Evolutionary conservation across 1,140 invertebrate species (phyloP), one percentile per base, ranked within the genome.

Genomic region (Trichonephila clavata): DNA sequence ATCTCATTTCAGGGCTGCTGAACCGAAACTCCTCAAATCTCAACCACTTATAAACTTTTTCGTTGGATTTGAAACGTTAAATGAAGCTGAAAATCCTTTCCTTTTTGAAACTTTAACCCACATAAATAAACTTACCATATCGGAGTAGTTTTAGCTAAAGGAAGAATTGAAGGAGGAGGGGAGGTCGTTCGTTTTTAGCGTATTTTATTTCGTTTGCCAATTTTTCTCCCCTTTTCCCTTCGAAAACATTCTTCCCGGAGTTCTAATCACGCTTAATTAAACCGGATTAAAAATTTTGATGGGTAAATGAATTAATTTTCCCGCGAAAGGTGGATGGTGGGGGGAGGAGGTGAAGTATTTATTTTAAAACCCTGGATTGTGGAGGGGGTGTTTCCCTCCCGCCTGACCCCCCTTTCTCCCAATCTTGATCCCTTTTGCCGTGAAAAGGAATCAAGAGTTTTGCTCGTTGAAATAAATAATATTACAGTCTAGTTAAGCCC

Each of bases 221-320:
- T 77, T 77, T 77, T 77, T 77, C 71, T 77, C 43, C 43, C 39
- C 32, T 71, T 39, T 39, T 39, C 71, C 88, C 16, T 71, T 88
- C 16, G 21, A 32, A 65, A 60, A 57, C 81, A 83, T 83, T 80
- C 27, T 65, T 50, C 92, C 10, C 21, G 18, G 65, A 93, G 24
- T 93, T 65, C 71, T 60, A 93, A 93, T 93, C 92, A 93, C 92
- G 92, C 83, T 93, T 93, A 93, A 93, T 93, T 93, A 93, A 87
- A 80, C 57, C 43, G 92, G 92, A 93, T 93, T 93, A 93, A 93
- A 93, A 93, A 87, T 93, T 93, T 93, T 87, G 92, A 93, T 80
- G 92, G 92, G 92, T 88, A 87, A 88, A 86, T 87, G 92, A 93
- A 93, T 93, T 93, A 93, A 88, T 93, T 81, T 65, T 65, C 83